Evolutionary conservation across 2,888 invertebrate species (phyloP).

Genomic region (Esperia sulphurella): DNA sequence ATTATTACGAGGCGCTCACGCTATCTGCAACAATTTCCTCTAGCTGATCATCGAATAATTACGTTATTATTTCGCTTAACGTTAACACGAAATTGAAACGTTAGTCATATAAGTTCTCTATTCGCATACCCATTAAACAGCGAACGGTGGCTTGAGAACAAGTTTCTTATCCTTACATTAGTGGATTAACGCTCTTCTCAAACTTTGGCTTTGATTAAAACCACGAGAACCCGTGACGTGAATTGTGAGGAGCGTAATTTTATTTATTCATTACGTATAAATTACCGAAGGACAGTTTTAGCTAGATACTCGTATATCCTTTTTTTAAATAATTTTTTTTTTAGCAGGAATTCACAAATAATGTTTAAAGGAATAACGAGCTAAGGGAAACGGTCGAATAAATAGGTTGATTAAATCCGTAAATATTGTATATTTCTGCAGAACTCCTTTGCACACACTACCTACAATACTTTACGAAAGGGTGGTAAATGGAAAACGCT

Average conservation of each 20-base stretch:
- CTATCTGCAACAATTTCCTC: background rate
- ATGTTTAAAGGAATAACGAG: no score
- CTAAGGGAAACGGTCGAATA: no score
- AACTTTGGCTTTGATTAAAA: slow-evolving; percentile 55
- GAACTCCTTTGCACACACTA: no score
- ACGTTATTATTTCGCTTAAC: background rate
- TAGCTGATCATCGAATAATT: background rate
- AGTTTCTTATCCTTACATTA: slow-evolving; percentile 45
- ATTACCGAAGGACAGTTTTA: background rate
- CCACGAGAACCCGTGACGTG: slow-evolving; percentile 44
- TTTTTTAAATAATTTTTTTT: no score
- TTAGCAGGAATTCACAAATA: no score
- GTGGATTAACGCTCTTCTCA: slow-evolving; percentile 45
- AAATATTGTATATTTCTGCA: no score
- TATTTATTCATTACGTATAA: slow-evolving; percentile 8
- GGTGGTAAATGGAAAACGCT: no score
- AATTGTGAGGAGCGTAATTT: slow-evolving; percentile 38
- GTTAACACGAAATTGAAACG: background rate
- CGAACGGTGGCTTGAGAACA: slow-evolving; percentile 10
- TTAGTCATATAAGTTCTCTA: background rate
- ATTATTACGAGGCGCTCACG: background rate
- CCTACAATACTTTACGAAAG: no score
- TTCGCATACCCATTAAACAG: slow-evolving; percentile 7
- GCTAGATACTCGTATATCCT: no score
- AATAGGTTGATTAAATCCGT: no score